Conservation (phyloP, 2,888 invertebrate species). For the Geophilus truncorum region DNA sequence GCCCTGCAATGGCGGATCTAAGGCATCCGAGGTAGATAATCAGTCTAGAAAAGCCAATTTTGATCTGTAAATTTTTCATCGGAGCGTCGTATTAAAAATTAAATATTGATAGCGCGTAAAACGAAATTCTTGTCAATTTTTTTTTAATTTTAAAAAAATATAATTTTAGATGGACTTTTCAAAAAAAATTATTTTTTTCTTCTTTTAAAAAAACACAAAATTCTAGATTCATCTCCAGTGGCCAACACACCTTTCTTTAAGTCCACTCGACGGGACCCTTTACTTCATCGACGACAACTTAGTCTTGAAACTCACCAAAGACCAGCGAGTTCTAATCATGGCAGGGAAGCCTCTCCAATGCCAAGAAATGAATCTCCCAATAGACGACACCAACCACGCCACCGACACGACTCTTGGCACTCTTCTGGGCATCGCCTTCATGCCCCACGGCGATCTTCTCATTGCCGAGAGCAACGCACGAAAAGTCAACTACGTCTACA, state of each 20-base stretch:
- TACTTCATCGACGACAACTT: conserved; percentile 90
- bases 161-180: too few relatives aligned
- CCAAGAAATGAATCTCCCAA: conserved; percentile 59
- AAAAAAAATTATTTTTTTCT: neutral
- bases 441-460: conserved; percentile 83
- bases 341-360: conserved; percentile 92
- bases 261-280: conserved; percentile 87
- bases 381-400: conserved; percentile 78
- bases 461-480: conserved; percentile 96
- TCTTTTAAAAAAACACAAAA: too few relatives aligned
- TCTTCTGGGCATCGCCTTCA: conserved; percentile 92
- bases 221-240: conserved; percentile 63
- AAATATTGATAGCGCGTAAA: too few relatives aligned
- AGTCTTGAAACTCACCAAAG: conserved; percentile 41
- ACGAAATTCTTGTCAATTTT: neutral
- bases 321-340: conserved; percentile 59
- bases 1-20: conserved; percentile 79
- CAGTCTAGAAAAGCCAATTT: too few relatives aligned
- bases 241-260: conserved; percentile 93
- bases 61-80: too few relatives aligned
- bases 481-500: conserved; percentile 81
- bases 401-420: conserved; percentile 82
- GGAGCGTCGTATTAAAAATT: too few relatives aligned
- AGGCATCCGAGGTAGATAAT: conserved; percentile 71
- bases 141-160: neutral